These are phyloP conservation scores for Cotesia congregata DNA, from an alignment of 2,888 invertebrate genomes.

Conservation along the genomic window DNA sequence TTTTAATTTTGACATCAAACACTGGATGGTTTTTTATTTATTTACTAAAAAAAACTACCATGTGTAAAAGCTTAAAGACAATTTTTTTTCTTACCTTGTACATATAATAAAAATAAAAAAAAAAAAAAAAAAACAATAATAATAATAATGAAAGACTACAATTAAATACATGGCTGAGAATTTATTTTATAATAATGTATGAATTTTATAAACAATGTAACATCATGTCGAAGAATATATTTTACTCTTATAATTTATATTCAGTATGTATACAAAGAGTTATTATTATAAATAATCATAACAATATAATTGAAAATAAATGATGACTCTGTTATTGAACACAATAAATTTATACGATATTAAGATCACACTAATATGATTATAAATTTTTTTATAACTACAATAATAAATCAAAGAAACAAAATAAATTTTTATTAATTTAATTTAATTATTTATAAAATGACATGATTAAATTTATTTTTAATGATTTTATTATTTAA, in stretches of 20 bases:
- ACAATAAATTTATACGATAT: background rate
- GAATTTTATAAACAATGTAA: background rate
- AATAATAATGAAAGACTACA: background rate
- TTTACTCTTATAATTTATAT: background rate
- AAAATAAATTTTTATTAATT: background rate
- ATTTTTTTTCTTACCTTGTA: background rate
- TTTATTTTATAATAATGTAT: background rate
- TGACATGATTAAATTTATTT: background rate
- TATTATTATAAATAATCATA: background rate
- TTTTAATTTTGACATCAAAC: constrained; percentile 1
- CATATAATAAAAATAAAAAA: background rate
- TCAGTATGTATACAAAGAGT: background rate
- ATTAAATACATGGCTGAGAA: background rate
- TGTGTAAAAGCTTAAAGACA: background rate
- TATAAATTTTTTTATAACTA: background rate
- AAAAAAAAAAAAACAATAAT: background rate
- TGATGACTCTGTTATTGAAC: background rate
- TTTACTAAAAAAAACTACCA: background rate
- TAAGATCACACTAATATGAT: background rate
- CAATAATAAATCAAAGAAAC: background rate
- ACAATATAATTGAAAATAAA: background rate
- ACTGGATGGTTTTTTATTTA: background rate
- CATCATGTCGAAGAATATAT: background rate
- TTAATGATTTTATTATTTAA: background rate
- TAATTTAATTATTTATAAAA: background rate